Conservation (phyloP, 1,140 invertebrate genomes). For the Conus ventricosus region DNA sequence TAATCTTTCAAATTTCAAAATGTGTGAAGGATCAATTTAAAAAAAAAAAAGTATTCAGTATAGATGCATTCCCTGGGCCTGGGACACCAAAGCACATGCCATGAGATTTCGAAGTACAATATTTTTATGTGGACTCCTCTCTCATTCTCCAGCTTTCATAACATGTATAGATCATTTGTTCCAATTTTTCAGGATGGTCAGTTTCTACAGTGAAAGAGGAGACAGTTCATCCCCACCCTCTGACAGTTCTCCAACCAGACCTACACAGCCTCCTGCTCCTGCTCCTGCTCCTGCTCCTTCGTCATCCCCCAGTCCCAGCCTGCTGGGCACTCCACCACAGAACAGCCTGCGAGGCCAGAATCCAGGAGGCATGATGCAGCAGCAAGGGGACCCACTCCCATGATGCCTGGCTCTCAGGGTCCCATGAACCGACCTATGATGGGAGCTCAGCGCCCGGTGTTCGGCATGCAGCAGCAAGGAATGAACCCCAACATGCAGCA, state of each 20-base stretch:
- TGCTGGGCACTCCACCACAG: conserved; percentile 31
- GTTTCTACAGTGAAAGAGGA: conserved; percentile 57
- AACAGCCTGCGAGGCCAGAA: conserved; percentile 11
- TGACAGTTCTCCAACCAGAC: background rate
- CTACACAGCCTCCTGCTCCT: background rate
- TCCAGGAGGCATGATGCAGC: conserved; percentile 15
- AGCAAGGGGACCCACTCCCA: background rate
- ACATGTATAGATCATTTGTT: background rate
- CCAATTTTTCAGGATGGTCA: conserved; percentile 50
- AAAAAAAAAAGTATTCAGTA: no score
- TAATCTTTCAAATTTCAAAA: no score
- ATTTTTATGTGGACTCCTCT: no score
- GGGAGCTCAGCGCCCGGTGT: conserved; percentile 2
- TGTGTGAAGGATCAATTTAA: no score
- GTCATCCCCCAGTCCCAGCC: background rate
- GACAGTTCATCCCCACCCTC: conserved; percentile 24
- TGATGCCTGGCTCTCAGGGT: conserved; percentile 19
- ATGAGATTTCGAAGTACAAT: no score
- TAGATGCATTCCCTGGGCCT: no score
- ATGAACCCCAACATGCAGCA: background rate
- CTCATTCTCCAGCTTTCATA: no score
- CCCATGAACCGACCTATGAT: conserved; percentile 30
- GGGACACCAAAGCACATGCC: no score
- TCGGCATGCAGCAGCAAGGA: conserved; percentile 27
- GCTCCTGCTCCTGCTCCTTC: background rate